Percentiles rank a stretch among this genome's conserved stretches.
These are phyloP conservation scores for Oasisia sp. DNA, from an alignment of 2,888 invertebrate species.

Conservation along the genomic window DNA sequence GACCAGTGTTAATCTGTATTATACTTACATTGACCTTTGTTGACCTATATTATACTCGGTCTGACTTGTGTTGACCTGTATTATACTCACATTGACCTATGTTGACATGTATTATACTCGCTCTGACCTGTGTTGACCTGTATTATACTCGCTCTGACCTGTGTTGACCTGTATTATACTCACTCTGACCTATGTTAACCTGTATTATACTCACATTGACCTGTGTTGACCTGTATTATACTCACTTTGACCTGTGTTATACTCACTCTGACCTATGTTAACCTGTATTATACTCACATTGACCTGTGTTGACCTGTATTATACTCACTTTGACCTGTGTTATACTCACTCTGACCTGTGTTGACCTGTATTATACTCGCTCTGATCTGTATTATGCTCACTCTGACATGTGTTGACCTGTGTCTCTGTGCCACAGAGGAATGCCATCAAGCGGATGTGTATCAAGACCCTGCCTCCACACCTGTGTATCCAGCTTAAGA, in stretches of 20 bases:
- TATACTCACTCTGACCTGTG: constrained; percentile 36
- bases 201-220: too few relatives aligned
- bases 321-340: not conserved
- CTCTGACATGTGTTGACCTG: constrained; percentile 21
- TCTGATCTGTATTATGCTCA: constrained; percentile 32
- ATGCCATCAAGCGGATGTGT: constrained; percentile 68
- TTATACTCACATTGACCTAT: too few relatives aligned
- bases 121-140: too few relatives aligned
- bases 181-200: too few relatives aligned
- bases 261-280: too few relatives aligned
- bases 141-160: too few relatives aligned
- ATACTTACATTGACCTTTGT: constrained; percentile 35
- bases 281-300: too few relatives aligned
- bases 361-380: not conserved
- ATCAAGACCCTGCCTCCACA: constrained; percentile 68
- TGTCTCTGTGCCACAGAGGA: constrained; percentile 59
- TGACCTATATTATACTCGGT: too few relatives aligned
- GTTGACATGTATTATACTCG: not conserved
- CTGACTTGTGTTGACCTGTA: too few relatives aligned
- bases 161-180: too few relatives aligned
- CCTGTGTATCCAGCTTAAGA: constrained; percentile 69
- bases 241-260: too few relatives aligned
- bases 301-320: not conserved
- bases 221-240: too few relatives aligned
- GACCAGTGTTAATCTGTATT: not conserved